phyloP scores from a whole-genome alignment of 2,113 vertebrate species.

The Turnix velox region DNA sequence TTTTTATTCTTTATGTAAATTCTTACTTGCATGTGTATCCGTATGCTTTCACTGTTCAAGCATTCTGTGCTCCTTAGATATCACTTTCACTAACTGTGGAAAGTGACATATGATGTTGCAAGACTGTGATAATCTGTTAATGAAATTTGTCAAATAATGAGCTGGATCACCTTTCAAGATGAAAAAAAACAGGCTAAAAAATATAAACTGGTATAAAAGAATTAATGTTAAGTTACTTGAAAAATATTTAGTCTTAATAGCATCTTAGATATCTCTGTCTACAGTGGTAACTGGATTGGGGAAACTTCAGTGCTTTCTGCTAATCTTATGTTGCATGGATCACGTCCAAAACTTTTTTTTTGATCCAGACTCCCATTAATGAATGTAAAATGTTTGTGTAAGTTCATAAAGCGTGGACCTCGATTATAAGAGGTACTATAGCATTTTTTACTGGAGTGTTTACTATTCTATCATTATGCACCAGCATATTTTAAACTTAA shows the following conservation, averaged over 20 bases:
- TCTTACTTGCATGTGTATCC: fast-evolving
- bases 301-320: background rate
- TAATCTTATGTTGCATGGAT: background rate
- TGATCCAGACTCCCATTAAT: background rate
- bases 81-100: background rate
- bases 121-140: background rate
- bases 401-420: background rate
- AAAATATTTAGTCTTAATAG: background rate
- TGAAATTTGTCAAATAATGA: background rate
- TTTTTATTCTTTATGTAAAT: background rate
- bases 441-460: background rate
- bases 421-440: background rate
- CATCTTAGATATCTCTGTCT: background rate
- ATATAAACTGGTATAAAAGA: background rate
- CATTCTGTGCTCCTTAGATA: background rate
- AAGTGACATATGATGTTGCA: background rate
- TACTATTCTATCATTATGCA: background rate
- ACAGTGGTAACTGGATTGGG: background rate
- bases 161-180: background rate
- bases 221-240: background rate
- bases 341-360: background rate
- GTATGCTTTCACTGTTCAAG: background rate
- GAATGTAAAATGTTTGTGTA: background rate
- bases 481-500: background rate
- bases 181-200: background rate